Conservation (phyloP, 2,888 invertebrate species). For the Bellardia pandia region DNA sequence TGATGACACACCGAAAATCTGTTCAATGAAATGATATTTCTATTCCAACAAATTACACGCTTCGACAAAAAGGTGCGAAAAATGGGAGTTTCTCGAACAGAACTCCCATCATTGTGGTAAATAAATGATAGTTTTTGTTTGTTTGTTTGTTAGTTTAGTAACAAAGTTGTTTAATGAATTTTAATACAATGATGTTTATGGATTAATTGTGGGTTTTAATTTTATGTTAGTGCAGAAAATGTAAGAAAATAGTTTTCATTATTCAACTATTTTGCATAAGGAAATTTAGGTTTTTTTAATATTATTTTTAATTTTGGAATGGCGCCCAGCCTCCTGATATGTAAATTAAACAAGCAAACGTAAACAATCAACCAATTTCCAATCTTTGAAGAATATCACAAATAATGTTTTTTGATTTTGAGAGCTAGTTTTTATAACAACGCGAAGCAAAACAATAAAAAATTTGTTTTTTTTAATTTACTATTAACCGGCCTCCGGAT, state of each 20-base stretch:
- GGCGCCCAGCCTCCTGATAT: too few species aligned
- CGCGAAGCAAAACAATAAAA: too few species aligned
- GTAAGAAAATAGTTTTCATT: background rate
- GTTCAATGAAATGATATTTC: slow-evolving; percentile 54
- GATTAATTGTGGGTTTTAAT: background rate
- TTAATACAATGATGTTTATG: slow-evolving; percentile 1
- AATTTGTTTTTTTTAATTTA: too few species aligned
- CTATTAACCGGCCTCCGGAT: too few species aligned
- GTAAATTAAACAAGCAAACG: too few species aligned
- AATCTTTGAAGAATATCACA: too few species aligned
- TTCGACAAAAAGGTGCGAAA: slow-evolving; percentile 59
- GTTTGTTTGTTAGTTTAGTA: background rate
- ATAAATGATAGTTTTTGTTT: slow-evolving; percentile 52
- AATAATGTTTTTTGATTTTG: too few species aligned
- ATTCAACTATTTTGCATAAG: background rate
- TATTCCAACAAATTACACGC: slow-evolving; percentile 30
- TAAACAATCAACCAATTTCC: too few species aligned
- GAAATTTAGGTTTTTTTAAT: background rate
- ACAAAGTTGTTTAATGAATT: slow-evolving; percentile 35
- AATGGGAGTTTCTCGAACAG: slow-evolving; percentile 45
- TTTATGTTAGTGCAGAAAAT: background rate
- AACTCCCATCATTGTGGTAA: slow-evolving; percentile 40
- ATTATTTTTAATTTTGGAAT: too few species aligned
- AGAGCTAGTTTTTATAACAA: too few species aligned
- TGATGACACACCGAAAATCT: slow-evolving; percentile 58